phyloP scores from a whole-genome alignment of 2,888 invertebrate genomes.

The Drosophila vallismaia region DNA sequence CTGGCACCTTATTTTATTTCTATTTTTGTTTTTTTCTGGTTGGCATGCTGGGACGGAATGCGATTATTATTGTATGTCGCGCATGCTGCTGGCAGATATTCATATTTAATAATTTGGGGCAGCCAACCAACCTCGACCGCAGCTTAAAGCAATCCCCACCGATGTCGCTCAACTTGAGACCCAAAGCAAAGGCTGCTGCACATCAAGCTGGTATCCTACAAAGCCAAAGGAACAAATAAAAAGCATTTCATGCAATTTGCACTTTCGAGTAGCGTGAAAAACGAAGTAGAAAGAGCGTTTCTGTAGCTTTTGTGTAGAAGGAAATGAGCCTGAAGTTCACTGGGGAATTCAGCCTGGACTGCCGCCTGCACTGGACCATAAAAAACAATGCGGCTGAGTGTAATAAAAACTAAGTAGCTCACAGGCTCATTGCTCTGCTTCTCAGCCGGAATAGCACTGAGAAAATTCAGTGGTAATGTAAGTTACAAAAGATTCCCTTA shows the following conservation, averaged over 20 bases:
- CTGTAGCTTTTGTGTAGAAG: conserved; percentile 13
- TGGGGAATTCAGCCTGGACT: conserved; percentile 41
- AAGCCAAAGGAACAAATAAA: conserved; percentile 1
- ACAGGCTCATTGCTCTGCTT: conserved; percentile 66
- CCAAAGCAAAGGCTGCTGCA: conserved; percentile 4
- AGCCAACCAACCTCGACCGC: conserved; percentile 41
- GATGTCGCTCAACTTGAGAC: conserved; percentile 22
- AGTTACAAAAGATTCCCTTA: no score
- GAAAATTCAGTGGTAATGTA: no score
- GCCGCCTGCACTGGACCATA: conserved; percentile 53
- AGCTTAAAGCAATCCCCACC: conserved; percentile 38
- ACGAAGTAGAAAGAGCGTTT: conserved; percentile 13
- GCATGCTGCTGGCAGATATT: conserved; percentile 49
- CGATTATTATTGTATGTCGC: conserved; percentile 40
- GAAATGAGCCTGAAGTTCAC: conserved; percentile 37
- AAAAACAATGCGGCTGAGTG: conserved; percentile 77
- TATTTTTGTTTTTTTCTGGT: neutral
- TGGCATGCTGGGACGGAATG: neutral
- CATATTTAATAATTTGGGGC: conserved; percentile 53
- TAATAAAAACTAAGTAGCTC: conserved; percentile 79
- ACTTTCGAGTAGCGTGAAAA: conserved; percentile 49
- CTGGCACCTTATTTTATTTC: conserved; percentile 17
- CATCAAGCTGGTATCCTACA: conserved; percentile 1
- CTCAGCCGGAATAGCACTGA: neutral
- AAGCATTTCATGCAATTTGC: conserved; percentile 52